Percentiles rank a stretch among this genome's conserved stretches.
Conservation (phyloP, 2,888 invertebrate species). For the Trichopoda pennipes region DNA sequence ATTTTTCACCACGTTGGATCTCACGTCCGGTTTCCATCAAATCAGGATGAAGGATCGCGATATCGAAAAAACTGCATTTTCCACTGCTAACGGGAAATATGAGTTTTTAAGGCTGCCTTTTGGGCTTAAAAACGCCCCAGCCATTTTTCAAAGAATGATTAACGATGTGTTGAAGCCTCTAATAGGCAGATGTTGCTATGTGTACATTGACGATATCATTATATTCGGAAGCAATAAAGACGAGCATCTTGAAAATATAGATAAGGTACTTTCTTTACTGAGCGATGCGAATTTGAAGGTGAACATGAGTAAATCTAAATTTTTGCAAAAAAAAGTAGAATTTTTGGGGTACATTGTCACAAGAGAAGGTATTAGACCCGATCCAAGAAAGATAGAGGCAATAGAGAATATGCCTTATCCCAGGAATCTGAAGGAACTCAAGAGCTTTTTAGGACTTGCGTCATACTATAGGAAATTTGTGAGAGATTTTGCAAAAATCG, state of each 20-base stretch:
- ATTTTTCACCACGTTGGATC: slow-evolving; percentile 68
- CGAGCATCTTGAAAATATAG: slow-evolving; percentile 52
- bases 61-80: slow-evolving; percentile 68
- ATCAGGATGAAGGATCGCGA: slow-evolving; percentile 66
- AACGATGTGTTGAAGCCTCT: slow-evolving; percentile 67
- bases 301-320: slow-evolving; percentile 59
- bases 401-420: slow-evolving; percentile 46
- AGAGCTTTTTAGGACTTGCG: slow-evolving; percentile 57
- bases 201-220: slow-evolving; percentile 69
- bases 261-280: slow-evolving; percentile 44
- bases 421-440: slow-evolving; percentile 58
- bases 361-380: slow-evolving; percentile 54
- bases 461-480: slow-evolving; percentile 67
- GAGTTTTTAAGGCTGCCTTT: slow-evolving; percentile 58
- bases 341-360: slow-evolving; percentile 61
- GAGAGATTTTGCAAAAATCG: slow-evolving; percentile 61
- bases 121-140: slow-evolving; percentile 57
- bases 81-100: slow-evolving; percentile 62
- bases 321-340: slow-evolving; percentile 58
- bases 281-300: slow-evolving; percentile 40
- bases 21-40: slow-evolving; percentile 70
- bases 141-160: slow-evolving; percentile 68
- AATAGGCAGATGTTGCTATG: slow-evolving; percentile 64
- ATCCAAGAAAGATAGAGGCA: slow-evolving; percentile 45
- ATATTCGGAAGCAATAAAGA: slow-evolving; percentile 54